Conservation (phyloP, 1,140 invertebrate genomes). For the Hirudo medicinalis region DNA sequence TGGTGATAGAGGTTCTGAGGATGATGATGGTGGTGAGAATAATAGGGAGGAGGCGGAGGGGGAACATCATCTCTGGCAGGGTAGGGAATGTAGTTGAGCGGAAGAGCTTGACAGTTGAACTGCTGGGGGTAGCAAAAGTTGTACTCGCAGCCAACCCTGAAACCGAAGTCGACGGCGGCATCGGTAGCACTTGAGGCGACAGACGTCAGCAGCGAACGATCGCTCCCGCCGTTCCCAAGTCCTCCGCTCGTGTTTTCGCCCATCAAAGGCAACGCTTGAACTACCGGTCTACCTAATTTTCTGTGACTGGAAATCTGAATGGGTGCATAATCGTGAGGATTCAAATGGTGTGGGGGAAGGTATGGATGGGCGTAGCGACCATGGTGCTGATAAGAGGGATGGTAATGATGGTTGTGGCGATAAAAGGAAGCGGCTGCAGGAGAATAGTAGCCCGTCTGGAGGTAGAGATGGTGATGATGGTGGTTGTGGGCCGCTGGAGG, state of each 20-base stretch:
- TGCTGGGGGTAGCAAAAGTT: neutral
- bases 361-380: neutral
- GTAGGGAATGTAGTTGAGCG: slow-evolving; percentile 1
- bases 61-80: neutral
- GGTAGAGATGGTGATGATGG: neutral
- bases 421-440: neutral
- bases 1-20: neutral
- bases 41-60: neutral
- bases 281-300: neutral
- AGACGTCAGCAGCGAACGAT: neutral
- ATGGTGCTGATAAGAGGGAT: neutral
- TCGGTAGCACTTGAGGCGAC: neutral
- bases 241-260: neutral
- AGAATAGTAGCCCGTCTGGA: slow-evolving; percentile 9
- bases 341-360: neutral
- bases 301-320: neutral
- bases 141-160: neutral
- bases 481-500: too few relatives aligned
- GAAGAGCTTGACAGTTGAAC: neutral
- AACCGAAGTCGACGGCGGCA: neutral
- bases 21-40: neutral
- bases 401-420: neutral
- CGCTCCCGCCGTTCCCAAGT: neutral
- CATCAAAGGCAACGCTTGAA: neutral
- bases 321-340: neutral